These are phyloP conservation scores for Drosophila pandora DNA, from an alignment of 1,140 invertebrate genomes.

Conservation along the genomic window DNA sequence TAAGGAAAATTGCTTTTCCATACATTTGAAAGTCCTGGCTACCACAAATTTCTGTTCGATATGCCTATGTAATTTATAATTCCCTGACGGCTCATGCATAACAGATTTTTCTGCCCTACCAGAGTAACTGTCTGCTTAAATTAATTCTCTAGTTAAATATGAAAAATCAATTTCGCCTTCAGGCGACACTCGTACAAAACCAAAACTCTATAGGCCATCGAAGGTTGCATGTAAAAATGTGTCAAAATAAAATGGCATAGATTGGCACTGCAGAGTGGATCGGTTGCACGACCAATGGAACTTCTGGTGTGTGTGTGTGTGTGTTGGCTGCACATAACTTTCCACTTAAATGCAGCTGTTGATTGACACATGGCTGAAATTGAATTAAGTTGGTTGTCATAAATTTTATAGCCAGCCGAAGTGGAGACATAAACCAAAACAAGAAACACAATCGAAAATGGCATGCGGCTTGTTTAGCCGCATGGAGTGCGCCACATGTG, in stretches of 20 bases:
- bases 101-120: background rate
- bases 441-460: constrained; percentile 23
- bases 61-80: background rate
- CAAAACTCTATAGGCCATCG: background rate
- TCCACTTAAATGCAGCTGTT: constrained; percentile 76
- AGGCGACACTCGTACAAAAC: background rate
- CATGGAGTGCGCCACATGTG: constrained; percentile 30
- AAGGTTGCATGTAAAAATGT: constrained; percentile 27
- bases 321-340: constrained; percentile 65
- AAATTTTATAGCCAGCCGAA: constrained; percentile 58
- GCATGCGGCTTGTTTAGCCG: constrained; percentile 13
- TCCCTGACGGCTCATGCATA: constrained; percentile 9
- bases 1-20: constrained; percentile 3
- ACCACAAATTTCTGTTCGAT: background rate
- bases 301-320: background rate
- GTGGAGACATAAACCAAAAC: constrained; percentile 50
- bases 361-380: constrained; percentile 78
- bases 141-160: constrained; percentile 20
- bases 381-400: constrained; percentile 70
- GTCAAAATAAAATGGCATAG: constrained; percentile 27
- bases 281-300: constrained; percentile 5
- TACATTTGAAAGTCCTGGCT: background rate
- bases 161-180: constrained; percentile 25
- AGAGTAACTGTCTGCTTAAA: background rate
- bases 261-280: background rate